phyloP scores from a whole-genome alignment of 64 coral and sea anemone species.

The Montipora efflorescens region DNA sequence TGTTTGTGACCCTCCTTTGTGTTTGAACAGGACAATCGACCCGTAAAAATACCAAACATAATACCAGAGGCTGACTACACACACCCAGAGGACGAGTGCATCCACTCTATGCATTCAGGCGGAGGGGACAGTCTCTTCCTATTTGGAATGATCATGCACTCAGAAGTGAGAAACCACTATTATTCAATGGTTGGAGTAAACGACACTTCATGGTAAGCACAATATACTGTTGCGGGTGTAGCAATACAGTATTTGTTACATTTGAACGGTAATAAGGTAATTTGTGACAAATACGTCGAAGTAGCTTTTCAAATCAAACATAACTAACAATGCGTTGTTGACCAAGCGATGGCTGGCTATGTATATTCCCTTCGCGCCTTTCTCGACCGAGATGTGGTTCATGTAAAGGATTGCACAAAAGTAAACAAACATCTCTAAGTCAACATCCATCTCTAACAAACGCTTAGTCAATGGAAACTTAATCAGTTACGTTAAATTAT shows the following conservation, averaged over 20 bases:
- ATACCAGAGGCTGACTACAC: conserved; percentile 9
- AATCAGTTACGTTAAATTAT: too few relatives aligned
- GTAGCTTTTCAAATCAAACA: too few relatives aligned
- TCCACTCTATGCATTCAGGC: background rate
- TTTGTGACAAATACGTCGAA: too few relatives aligned
- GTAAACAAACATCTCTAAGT: too few relatives aligned
- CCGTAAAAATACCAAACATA: background rate
- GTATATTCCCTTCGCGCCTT: too few relatives aligned
- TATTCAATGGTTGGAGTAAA: background rate
- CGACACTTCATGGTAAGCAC: background rate
- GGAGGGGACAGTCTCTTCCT: background rate
- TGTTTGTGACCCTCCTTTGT: background rate
- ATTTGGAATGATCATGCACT: conserved; percentile 38
- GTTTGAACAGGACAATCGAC: conserved; percentile 41
- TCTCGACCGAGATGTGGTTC: too few relatives aligned
- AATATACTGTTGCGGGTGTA: background rate
- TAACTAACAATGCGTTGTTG: too few relatives aligned
- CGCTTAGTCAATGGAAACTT: too few relatives aligned
- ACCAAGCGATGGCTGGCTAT: too few relatives aligned
- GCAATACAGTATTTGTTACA: background rate
- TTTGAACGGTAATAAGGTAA: background rate
- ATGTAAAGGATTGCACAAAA: too few relatives aligned
- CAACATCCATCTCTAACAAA: background rate
- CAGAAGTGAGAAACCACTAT: background rate
- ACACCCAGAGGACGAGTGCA: conserved; percentile 15